Conservation (phyloP, 2,113 vertebrate genomes). For the Myotis davidii region DNA sequence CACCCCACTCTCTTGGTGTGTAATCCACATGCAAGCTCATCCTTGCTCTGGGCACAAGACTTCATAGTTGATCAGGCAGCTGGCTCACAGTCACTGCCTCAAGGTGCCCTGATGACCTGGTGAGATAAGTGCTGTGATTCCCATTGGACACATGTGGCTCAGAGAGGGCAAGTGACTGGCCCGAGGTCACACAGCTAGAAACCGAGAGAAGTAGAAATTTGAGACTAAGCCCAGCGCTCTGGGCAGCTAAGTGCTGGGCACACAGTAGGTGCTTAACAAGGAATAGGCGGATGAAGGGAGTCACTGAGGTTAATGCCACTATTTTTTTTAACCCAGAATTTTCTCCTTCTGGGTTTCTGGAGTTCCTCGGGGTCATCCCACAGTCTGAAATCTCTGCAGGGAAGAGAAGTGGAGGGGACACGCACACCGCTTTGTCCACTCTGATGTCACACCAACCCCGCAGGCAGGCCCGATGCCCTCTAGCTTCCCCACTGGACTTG, state of each 20-base stretch:
- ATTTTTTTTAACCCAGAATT: not conserved
- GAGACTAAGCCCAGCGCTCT: not conserved
- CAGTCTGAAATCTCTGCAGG: not conserved
- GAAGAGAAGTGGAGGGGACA: not conserved
- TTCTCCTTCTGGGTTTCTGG: not conserved
- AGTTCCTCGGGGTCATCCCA: not conserved
- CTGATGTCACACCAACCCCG: not conserved
- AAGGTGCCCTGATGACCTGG: not conserved
- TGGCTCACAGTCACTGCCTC: not conserved
- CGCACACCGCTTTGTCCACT: fast-evolving
- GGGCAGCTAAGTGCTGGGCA: not conserved
- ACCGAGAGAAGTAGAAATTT: not conserved
- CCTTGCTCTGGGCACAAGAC: not conserved
- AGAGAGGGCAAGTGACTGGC: not conserved
- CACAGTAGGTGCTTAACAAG: not conserved
- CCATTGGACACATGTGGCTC: not conserved
- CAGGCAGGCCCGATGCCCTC: not conserved
- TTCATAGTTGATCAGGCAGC: not conserved
- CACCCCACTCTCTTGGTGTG: fast-evolving
- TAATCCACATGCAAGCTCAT: fast-evolving
- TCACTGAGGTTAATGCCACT: fast-evolving
- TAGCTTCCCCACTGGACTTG: not conserved
- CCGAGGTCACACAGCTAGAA: not conserved
- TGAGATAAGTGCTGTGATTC: not conserved
- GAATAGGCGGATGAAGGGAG: fast-evolving